Conservation (phyloP, 2,113 vertebrate species). For the Myotis brandtii region DNA sequence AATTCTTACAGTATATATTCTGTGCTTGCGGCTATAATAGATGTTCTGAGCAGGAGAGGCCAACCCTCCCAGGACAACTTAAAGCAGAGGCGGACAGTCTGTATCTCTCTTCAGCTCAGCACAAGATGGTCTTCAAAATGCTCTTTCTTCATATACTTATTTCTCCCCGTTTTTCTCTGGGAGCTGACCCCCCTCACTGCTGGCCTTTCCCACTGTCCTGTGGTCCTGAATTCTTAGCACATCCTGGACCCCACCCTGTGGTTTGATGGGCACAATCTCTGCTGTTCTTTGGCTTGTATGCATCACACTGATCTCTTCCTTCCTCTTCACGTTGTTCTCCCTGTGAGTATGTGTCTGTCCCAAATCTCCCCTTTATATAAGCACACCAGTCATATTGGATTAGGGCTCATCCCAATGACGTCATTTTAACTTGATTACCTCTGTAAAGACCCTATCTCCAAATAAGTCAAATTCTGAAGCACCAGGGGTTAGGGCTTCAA, state of each 20-base stretch:
- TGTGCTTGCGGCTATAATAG: not conserved
- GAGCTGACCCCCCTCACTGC: fast-evolving
- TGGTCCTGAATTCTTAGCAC: not conserved
- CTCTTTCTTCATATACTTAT: not conserved
- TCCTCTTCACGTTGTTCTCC: not conserved
- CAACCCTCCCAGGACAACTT: not conserved
- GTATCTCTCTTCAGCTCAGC: not conserved
- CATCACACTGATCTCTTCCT: not conserved
- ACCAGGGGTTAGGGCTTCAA: not conserved
- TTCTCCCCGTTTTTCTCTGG: not conserved
- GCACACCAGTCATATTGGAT: not conserved
- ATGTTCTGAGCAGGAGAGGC: not conserved
- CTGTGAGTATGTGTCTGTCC: not conserved
- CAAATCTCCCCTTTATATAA: not conserved
- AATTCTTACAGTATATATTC: no score
- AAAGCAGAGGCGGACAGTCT: not conserved
- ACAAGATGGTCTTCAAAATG: not conserved
- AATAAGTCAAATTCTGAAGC: not conserved
- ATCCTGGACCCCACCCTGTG: not conserved
- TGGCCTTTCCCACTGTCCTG: not conserved
- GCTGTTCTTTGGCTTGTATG: not conserved
- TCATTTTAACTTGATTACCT: not conserved
- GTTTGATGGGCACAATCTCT: not conserved
- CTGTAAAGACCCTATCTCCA: not conserved
- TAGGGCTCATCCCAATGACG: not conserved